Base-by-base conservation (phyloP, 37 sponge, comb jelly and placozoan genomes). In the Theonella swinhoei region DNA sequence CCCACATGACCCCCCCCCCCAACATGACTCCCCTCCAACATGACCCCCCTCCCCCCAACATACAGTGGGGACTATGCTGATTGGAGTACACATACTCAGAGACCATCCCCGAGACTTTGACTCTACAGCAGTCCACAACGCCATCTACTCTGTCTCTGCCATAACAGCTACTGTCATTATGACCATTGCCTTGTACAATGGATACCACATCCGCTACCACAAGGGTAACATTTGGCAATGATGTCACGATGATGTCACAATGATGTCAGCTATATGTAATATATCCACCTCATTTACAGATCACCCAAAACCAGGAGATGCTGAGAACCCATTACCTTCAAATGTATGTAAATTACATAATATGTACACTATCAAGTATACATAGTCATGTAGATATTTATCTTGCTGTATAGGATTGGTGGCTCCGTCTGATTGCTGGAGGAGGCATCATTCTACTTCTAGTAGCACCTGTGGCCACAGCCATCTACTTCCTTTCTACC, bases 61-160 rank as follows among this genome's bases (percentile, higher is more conserved):
- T 29, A 7, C 5, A 75, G 54, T 75, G 28, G 28, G 38, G 4
- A 1, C 32, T 0, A 41, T 75, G 75, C 42, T 47, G 31, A 28
- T 75, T 75, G 75, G 42, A 1, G 29, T 47, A 0, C 40, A 75
- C 54, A 40, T 41, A 19, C 35, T 63, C 20, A 39, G 40, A n/a
- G 74, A 72, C 8, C 32, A 47, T 33, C n/a, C 62, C 2, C 29
- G 63, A 40, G 79, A 47, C 14, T 47, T 79, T 20, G 38, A 83
- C 33, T 20, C 19, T 0, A 64, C 62, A 20, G 32, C 31, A 1
- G 70, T 76, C 59, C 85, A 85, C 60, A 64, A 47, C 66, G 77
- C 77, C 60, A 77, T 76, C 28, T 85, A 76, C 69, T 35, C 59
- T n/a, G 39, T 85, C 39, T 76, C 85, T 4, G 77, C 70, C 28